Conservation (phyloP, 1,140 invertebrate genomes). For the Magallana ariakensis region DNA sequence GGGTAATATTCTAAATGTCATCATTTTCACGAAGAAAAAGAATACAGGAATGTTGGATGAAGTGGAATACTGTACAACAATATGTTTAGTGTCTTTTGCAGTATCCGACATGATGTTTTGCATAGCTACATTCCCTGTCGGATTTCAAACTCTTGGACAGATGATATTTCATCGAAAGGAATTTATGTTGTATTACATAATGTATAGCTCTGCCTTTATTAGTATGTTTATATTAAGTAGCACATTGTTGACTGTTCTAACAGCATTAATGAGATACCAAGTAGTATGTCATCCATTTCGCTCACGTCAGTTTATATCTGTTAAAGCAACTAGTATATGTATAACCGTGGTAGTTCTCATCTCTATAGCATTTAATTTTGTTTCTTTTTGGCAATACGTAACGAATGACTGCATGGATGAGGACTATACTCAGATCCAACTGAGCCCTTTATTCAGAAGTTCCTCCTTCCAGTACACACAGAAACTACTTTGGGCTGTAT, state of each 20-base stretch:
- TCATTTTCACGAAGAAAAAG: conserved; percentile 68
- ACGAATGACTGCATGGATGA: conserved; percentile 44
- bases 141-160: conserved; percentile 56
- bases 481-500: conserved; percentile 69
- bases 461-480: conserved; percentile 65
- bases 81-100: conserved; percentile 69
- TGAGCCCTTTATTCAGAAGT: conserved; percentile 50
- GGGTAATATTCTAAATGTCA: conserved; percentile 71
- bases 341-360: conserved; percentile 63
- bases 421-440: neutral
- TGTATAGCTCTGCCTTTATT: conserved; percentile 70
- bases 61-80: conserved; percentile 68
- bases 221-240: conserved; percentile 73
- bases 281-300: conserved; percentile 73
- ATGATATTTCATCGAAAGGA: conserved; percentile 52
- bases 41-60: conserved; percentile 64
- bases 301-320: conserved; percentile 67
- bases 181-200: conserved; percentile 68
- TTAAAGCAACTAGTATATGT: conserved; percentile 59
- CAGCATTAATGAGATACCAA: conserved; percentile 71
- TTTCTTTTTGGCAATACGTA: conserved; percentile 65
- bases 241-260: conserved; percentile 70
- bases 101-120: conserved; percentile 72
- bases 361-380: conserved; percentile 68
- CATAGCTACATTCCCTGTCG: conserved; percentile 67